Evolutionary conservation across 2,797 vertebrate genomes (phyloP), one percentile per base, ranked within the genome.

Genomic region (Syncerus caffer): DNA sequence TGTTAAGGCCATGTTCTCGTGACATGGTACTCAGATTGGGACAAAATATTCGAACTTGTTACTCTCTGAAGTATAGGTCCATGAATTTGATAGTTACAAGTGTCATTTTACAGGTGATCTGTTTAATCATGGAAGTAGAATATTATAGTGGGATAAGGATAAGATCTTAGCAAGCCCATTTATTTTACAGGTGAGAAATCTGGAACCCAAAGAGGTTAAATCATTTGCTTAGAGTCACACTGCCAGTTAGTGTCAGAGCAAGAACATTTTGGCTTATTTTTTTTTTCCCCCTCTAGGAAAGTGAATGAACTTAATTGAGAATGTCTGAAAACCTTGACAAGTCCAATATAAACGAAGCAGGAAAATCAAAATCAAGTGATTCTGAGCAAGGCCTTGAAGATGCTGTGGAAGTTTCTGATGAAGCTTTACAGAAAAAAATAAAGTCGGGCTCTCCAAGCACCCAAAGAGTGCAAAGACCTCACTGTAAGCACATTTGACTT

Each of bases 281-380:
- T 55, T 96, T 93, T 96, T 93, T 90, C 96, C 83, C 93, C 97
- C 97, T 86, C 74, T 90, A 97, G 92, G 96, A 96, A 97, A 94
- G 97, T 83, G 53, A 85, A 94, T 87, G 96, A 80, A 96, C 60
- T 86, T 82, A 78, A 4, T 87, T 98, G 96, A 99, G 96, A 97
- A 99, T 99, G 99, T 99, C 99, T 78, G 99, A 99, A 96, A 99
- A 99, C 97, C 97, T 98, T 71, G 99, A 99, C 92, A 98, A 99
- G 84, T 97, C 98, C 1, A 97, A 96, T 90, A 80, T 97, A 86
- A 98, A 96, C 83, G 98, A 98, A 97, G 98, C 98, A 29, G 99
- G 98, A 45, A 98, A 99, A 82, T 93, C 96, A 90, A 87, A 97
- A 90, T 96, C 98, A 67, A 92, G 93, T 25, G 99, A 98, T 89